Conservation (phyloP, 35 echinoderm and acorn worm genomes). For the Ophioderma brevispina region DNA sequence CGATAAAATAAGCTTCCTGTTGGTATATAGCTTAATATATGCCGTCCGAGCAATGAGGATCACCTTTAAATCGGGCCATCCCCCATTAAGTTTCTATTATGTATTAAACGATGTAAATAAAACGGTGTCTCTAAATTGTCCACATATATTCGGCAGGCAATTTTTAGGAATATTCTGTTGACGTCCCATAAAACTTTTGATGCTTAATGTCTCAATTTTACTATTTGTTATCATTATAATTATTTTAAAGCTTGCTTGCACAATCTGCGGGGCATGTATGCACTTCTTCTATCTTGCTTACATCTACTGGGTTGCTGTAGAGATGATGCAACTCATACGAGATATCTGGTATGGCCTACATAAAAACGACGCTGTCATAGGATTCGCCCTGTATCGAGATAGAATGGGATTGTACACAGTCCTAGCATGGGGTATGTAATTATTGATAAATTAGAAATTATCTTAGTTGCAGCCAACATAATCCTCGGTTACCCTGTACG, state of each 20-base stretch:
- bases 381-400: constrained; percentile 8
- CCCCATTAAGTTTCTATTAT: too few relatives aligned
- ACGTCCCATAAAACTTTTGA: background rate
- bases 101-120: background rate
- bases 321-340: background rate
- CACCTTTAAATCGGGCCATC: too few relatives aligned
- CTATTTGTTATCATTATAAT: too few relatives aligned
- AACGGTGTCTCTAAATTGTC: background rate
- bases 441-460: too few relatives aligned
- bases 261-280: background rate
- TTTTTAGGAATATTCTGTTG: background rate
- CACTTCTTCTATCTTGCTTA: constrained; percentile 22
- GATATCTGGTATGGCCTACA: background rate
- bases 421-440: constrained; percentile 12
- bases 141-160: background rate
- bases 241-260: constrained; percentile 3
- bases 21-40: too few relatives aligned
- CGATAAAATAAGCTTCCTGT: too few relatives aligned
- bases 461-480: too few relatives aligned
- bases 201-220: too few relatives aligned
- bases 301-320: constrained; percentile 1
- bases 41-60: too few relatives aligned
- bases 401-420: constrained; percentile 10
- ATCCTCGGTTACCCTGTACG: too few relatives aligned
- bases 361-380: constrained; percentile 11